Conservation (phyloP, 1,140 invertebrate genomes). For the Drosophila pruinosa region DNA sequence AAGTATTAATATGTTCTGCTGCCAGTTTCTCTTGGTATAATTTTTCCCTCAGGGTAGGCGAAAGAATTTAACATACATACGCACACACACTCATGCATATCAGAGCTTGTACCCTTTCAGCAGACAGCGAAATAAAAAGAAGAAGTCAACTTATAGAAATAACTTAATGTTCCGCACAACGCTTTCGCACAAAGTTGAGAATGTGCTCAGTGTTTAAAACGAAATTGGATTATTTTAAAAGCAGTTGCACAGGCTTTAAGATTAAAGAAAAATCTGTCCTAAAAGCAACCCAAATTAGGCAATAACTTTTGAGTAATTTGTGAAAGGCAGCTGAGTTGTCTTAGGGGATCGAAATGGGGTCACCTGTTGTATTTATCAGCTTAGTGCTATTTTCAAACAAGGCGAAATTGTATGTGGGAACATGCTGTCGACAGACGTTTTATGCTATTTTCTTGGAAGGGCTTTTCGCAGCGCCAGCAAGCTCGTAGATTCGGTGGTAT, state of each 20-base stretch:
- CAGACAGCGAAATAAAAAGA: constrained; percentile 53
- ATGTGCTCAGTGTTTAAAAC: neutral
- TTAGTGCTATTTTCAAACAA: neutral
- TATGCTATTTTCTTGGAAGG: constrained; percentile 8
- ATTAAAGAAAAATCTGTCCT: neutral
- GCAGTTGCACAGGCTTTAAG: neutral
- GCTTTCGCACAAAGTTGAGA: constrained; percentile 8
- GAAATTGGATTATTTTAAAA: neutral
- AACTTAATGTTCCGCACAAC: constrained; percentile 12
- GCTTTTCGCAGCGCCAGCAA: neutral
- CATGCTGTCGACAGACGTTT: neutral
- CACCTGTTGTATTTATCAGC: neutral
- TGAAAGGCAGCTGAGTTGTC: neutral
- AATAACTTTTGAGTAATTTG: neutral
- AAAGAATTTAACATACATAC: constrained; percentile 45
- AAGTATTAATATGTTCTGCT: constrained; percentile 74
- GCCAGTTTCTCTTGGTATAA: constrained; percentile 56
- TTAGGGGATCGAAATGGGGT: neutral
- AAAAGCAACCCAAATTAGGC: neutral
- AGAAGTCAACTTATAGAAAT: constrained; percentile 43
- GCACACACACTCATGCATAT: constrained; percentile 34
- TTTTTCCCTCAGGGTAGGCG: constrained; percentile 55
- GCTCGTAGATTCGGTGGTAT: constrained; percentile 45
- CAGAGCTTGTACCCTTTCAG: constrained; percentile 65
- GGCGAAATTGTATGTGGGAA: neutral